Conservation (phyloP, 1,140 invertebrate species). For the Drosophila murphyi region DNA sequence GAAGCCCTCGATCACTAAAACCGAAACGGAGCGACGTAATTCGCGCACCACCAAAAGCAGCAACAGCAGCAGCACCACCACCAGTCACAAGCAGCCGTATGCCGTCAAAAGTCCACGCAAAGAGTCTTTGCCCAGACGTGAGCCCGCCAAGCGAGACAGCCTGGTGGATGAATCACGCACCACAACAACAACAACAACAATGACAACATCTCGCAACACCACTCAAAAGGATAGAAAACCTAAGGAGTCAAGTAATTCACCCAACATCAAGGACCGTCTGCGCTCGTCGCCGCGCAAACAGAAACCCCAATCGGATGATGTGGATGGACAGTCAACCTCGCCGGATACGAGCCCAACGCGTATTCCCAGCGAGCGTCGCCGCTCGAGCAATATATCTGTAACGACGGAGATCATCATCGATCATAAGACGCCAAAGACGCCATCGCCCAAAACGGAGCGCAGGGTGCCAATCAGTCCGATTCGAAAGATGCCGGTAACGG, state of each 20-base stretch:
- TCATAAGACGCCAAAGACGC: slow-evolving; percentile 66
- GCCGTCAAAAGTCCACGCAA: slow-evolving; percentile 55
- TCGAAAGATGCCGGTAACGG: slow-evolving; percentile 66
- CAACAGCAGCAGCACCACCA: slow-evolving; percentile 7
- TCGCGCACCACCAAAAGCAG: slow-evolving; percentile 50
- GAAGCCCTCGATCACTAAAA: slow-evolving; percentile 27
- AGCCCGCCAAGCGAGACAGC: slow-evolving; percentile 52
- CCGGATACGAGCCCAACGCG: slow-evolving; percentile 71
- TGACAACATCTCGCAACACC: slow-evolving; percentile 27
- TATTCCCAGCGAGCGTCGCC: slow-evolving; percentile 67
- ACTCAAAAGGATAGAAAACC: slow-evolving; percentile 30
- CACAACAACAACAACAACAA: slow-evolving; percentile 41
- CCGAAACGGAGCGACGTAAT: slow-evolving; percentile 57
- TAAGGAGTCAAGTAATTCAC: slow-evolving; percentile 30
- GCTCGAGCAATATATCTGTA: slow-evolving; percentile 80
- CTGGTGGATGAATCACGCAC: slow-evolving; percentile 56
- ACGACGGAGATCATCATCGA: slow-evolving; percentile 81
- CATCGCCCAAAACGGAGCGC: slow-evolving; percentile 65
- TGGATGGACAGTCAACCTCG: slow-evolving; percentile 66
- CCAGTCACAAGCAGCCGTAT: slow-evolving; percentile 22
- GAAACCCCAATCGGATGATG: slow-evolving; percentile 56
- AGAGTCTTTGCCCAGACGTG: slow-evolving; percentile 51
- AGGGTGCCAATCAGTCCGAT: slow-evolving; percentile 46
- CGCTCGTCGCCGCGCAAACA: slow-evolving; percentile 72
- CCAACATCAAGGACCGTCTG: slow-evolving; percentile 70